Percentiles rank a stretch among this genome's conserved stretches.
Conservation (phyloP, 1,140 invertebrate genomes). For the Tachypleus tridentatus region DNA sequence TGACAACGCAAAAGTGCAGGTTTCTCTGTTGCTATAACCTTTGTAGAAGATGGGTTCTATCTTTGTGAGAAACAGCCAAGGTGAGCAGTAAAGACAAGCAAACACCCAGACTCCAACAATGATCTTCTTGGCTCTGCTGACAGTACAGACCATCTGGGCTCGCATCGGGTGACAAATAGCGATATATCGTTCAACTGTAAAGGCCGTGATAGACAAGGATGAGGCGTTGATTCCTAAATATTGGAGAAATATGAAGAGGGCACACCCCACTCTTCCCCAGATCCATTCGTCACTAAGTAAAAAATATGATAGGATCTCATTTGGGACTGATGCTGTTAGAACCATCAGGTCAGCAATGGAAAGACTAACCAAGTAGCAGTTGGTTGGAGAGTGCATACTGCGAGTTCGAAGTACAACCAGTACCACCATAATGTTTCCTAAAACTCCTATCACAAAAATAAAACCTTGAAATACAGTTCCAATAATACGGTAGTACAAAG, state of each 20-base stretch:
- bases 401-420: slow-evolving; percentile 38
- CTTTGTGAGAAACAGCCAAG: slow-evolving; percentile 42
- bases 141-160: slow-evolving; percentile 44
- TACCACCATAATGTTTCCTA: slow-evolving; percentile 45
- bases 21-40: slow-evolving; percentile 30
- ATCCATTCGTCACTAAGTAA: slow-evolving; percentile 44
- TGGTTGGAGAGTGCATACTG: slow-evolving; percentile 47
- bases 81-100: slow-evolving; percentile 40
- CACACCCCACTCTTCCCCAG: slow-evolving; percentile 46
- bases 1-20: slow-evolving; percentile 40
- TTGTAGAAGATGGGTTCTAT: slow-evolving; percentile 32
- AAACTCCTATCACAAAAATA: slow-evolving; percentile 43
- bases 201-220: slow-evolving; percentile 50
- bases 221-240: slow-evolving; percentile 56
- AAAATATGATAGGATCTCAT: slow-evolving; percentile 47
- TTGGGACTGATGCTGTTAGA: slow-evolving; percentile 44
- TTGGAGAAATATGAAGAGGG: slow-evolving; percentile 47
- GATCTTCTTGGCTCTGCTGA: slow-evolving; percentile 44
- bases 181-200: slow-evolving; percentile 49
- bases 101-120: slow-evolving; percentile 46
- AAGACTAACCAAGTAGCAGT: slow-evolving; percentile 48
- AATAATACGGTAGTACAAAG: slow-evolving; percentile 39
- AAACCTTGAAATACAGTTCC: slow-evolving; percentile 45
- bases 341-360: slow-evolving; percentile 47
- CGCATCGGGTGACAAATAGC: slow-evolving; percentile 47